Percentiles rank a stretch among this genome's conserved stretches.
phyloP scores from a whole-genome alignment of 2,888 invertebrate species.

The Scrobipalpa atriplicella region DNA sequence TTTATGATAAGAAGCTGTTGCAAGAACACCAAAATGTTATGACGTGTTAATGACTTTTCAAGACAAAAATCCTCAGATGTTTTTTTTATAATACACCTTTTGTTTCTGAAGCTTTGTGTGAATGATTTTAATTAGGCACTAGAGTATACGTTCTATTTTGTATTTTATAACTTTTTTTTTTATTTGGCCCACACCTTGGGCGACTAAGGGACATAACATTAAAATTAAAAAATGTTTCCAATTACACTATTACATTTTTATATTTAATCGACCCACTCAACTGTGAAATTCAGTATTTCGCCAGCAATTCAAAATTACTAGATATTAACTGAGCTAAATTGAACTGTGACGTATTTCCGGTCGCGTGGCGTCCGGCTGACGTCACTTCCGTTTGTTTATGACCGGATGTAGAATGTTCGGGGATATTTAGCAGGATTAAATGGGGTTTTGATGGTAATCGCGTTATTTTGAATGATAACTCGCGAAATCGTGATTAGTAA shows the following conservation, averaged over 20 bases:
- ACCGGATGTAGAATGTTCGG: conserved; percentile 45
- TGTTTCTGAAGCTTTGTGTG: too few relatives aligned
- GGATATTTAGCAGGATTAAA: conserved; percentile 43
- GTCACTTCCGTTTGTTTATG: conserved; percentile 55
- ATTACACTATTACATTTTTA: not conserved
- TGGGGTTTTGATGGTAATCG: conserved; percentile 30
- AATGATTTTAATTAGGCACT: too few relatives aligned
- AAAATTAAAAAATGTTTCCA: too few relatives aligned
- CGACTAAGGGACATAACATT: too few relatives aligned
- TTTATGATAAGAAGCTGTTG: too few relatives aligned
- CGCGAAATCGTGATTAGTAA: not conserved
- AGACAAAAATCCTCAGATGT: too few relatives aligned
- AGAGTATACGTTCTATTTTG: too few relatives aligned
- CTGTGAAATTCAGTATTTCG: conserved; percentile 26
- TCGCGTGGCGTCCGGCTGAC: conserved; percentile 53
- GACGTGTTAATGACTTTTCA: too few relatives aligned
- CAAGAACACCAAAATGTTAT: too few relatives aligned
- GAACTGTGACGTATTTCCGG: conserved; percentile 61
- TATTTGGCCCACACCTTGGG: too few relatives aligned
- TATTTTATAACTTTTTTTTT: too few relatives aligned
- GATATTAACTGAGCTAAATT: conserved; percentile 57
- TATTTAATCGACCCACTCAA: not conserved
- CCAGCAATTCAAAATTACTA: conserved; percentile 25
- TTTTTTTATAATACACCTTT: too few relatives aligned
- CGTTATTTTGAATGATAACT: not conserved